A percentile compares a stretch with the other conserved stretches of the same genome.
phyloP scores from a whole-genome alignment of 2,113 vertebrate genomes.

The Oncorhynchus mykiss region DNA sequence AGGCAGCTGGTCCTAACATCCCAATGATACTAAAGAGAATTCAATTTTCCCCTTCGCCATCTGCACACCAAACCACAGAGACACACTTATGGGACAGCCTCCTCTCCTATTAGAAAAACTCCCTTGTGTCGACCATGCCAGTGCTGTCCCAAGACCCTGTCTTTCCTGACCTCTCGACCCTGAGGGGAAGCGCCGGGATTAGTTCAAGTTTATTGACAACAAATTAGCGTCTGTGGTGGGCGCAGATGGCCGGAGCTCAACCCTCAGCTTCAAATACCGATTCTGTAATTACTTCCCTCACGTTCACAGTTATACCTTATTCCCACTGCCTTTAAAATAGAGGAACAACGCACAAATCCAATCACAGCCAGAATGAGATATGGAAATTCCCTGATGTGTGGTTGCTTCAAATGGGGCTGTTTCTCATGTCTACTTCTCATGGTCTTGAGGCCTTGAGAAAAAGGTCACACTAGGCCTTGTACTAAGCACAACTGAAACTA shows the following conservation, averaged over 20 bases:
- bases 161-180: slow-evolving; percentile 35
- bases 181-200: slow-evolving; percentile 31
- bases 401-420: slow-evolving; percentile 7
- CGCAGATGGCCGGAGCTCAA: slow-evolving; percentile 36
- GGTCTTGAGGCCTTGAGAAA: neutral
- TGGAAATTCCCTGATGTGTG: slow-evolving; percentile 13
- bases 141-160: slow-evolving; percentile 17
- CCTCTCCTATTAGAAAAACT: neutral
- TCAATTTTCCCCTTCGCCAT: slow-evolving; percentile 65
- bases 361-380: slow-evolving; percentile 16
- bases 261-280: slow-evolving; percentile 31
- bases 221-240: slow-evolving; percentile 49
- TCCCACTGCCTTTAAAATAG: slow-evolving; percentile 2
- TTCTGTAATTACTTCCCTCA: slow-evolving; percentile 33
- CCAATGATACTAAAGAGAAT: slow-evolving; percentile 58
- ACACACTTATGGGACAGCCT: slow-evolving; percentile 46
- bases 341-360: slow-evolving; percentile 20
- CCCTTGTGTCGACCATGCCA: slow-evolving; percentile 5
- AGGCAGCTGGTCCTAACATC: slow-evolving; percentile 62
- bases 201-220: slow-evolving; percentile 49
- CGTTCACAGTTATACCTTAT: slow-evolving; percentile 22
- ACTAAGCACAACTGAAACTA: neutral
- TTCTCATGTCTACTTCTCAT: neutral
- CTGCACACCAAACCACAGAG: slow-evolving; percentile 66
- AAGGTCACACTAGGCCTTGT: neutral